Conservation (phyloP, 2,888 invertebrate species). For the Rhingia rostrata region DNA sequence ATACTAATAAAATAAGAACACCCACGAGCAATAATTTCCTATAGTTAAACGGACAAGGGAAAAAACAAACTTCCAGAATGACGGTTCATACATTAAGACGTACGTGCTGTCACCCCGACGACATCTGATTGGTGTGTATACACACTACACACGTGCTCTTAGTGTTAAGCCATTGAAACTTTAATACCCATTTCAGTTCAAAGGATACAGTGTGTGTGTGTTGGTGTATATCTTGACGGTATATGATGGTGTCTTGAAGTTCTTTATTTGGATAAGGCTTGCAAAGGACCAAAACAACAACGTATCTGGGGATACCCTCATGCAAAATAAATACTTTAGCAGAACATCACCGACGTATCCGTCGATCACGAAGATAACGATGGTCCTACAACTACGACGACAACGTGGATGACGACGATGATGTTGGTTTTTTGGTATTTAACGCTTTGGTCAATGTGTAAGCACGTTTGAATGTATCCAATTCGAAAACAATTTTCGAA, state of each 20-base stretch:
- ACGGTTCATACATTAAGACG: neutral
- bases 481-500: slow-evolving; percentile 64
- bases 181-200: slow-evolving; percentile 39
- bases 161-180: slow-evolving; percentile 57
- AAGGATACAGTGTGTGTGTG: neutral
- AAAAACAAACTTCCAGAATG: neutral
- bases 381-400: slow-evolving; percentile 4
- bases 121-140: slow-evolving; percentile 29
- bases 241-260: slow-evolving; percentile 8
- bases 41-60: neutral
- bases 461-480: slow-evolving; percentile 57
- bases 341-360: slow-evolving; percentile 42
- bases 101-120: slow-evolving; percentile 48
- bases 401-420: slow-evolving; percentile 1
- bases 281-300: neutral
- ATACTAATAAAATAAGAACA: slow-evolving; percentile 31
- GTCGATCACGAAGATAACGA: slow-evolving; percentile 40
- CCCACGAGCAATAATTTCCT: slow-evolving; percentile 4
- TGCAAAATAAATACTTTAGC: slow-evolving; percentile 61
- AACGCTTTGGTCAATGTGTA: slow-evolving; percentile 41
- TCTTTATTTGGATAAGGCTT: neutral
- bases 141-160: slow-evolving; percentile 30
- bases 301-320: slow-evolving; percentile 42
- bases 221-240: slow-evolving; percentile 13
- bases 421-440: slow-evolving; percentile 29